Base-by-base conservation (phyloP, 2,797 vertebrate species). In the Amblyopsis hoosieri region DNA sequence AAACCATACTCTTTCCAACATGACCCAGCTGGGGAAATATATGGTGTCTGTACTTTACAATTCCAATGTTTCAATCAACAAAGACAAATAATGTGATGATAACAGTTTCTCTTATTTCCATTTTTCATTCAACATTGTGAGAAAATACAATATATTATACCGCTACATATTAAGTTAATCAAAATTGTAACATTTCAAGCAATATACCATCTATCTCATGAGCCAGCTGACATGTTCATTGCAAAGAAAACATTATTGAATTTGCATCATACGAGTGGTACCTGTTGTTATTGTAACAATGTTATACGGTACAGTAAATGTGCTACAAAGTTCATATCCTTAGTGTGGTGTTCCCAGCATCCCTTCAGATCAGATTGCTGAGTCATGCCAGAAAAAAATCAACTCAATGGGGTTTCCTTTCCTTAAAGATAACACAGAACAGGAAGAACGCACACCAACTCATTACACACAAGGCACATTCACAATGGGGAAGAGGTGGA, bases 371-470 rank as follows among this genome's bases (percentile, higher is more conserved):
- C 31, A 72, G 66, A 67, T 74, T 71, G 66, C 31, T 75, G 68
- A 71, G 60, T 72, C 78, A 82, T 74, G 72, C 45, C 61, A 76
- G 76, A 70, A 49, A 74, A 62, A 69, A 61, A 75, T 62, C 72
- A 66, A 81, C 77, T 85, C 62, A 78, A 50, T n/a, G 33, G 47
- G 33, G 59, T 64, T 82, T 86, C 72, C 69, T 46, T 51, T 66
- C 59, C 62, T 62, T 56, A 72, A 82, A 84, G 86, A 87, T 84
- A 74, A 65, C 42, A 85, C 13, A 76, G 47, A 53, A 65, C 78
- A 84, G 86, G 79, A 84, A 85, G 64, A 72, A 72, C 74, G 57
- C 82, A 54, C 78, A 81, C 75, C 79, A 84, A 81, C 70, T 69
- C 54, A 71, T 82, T 78, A 80, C 66, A 79, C 67, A 82, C 65